phyloP scores from a whole-genome alignment of 2,888 invertebrate genomes.

The Amblyjoppa fuscipennis region DNA sequence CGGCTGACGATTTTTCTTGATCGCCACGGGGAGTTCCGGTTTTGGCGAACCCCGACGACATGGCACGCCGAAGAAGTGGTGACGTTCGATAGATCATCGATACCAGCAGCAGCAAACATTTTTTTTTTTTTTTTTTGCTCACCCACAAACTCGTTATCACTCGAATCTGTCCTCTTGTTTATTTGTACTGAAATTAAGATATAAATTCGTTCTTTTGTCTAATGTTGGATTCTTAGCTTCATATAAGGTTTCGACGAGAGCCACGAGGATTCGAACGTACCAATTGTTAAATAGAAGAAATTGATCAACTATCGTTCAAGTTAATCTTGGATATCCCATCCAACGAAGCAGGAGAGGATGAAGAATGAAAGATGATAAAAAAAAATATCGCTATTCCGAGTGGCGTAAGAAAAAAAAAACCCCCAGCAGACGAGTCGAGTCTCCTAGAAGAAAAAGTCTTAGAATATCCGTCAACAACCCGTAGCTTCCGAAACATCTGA shows the following conservation, averaged over 20 bases:
- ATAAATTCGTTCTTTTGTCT: conserved; percentile 22
- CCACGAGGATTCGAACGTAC: conserved; percentile 6
- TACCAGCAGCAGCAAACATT: background rate
- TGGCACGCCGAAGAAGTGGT: conserved; percentile 6
- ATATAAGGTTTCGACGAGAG: conserved; percentile 31
- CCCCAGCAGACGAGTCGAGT: background rate
- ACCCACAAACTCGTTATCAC: conserved; percentile 38
- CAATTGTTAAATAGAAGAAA: background rate
- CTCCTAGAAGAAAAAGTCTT: background rate
- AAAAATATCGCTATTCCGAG: background rate
- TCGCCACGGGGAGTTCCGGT: conserved; percentile 1
- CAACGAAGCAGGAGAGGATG: background rate
- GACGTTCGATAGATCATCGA: conserved; percentile 14
- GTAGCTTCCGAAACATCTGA: background rate
- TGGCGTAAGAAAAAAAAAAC: background rate
- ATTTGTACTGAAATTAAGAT: conserved; percentile 64
- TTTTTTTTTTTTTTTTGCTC: conserved; percentile 11
- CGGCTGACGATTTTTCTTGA: background rate
- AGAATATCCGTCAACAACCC: background rate
- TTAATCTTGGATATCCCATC: background rate
- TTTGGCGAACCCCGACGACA: background rate
- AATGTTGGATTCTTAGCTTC: conserved; percentile 1
- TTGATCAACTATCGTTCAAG: no score
- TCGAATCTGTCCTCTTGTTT: conserved; percentile 33
- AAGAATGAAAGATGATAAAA: background rate